A percentile compares a stretch with the other conserved stretches of the same genome.
These are phyloP conservation scores for Mimumesa dahlbomi DNA, from an alignment of 2,888 invertebrate species.

Conservation along the genomic window DNA sequence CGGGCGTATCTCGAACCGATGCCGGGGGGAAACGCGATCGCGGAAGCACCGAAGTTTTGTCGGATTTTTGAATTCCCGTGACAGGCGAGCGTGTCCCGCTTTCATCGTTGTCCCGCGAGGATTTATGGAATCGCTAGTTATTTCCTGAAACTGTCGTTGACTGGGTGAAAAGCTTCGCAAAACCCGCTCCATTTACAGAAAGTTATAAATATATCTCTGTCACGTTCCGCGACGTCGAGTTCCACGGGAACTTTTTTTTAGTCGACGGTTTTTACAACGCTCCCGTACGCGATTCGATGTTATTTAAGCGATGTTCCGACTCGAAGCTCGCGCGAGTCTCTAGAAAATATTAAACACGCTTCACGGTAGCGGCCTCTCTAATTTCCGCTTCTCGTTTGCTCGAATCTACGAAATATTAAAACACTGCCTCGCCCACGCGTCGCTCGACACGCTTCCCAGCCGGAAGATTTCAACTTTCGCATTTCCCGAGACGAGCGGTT, in stretches of 20 bases:
- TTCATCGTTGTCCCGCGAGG: constrained; percentile 12
- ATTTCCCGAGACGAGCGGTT: no score
- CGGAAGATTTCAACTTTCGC: no score
- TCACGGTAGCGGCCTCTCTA: no score
- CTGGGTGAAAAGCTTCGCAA: not conserved
- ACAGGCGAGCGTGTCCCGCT: not conserved
- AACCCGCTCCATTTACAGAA: not conserved
- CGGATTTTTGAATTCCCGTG: constrained; percentile 11
- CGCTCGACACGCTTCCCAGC: no score
- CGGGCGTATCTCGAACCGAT: no score
- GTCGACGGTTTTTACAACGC: not conserved
- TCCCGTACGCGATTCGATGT: no score
- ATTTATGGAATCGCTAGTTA: constrained; percentile 14
- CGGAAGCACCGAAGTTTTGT: not conserved
- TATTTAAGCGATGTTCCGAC: no score
- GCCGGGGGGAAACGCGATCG: constrained; percentile 1
- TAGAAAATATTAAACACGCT: no score
- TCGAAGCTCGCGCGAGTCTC: no score
- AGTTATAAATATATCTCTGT: constrained; percentile 8
- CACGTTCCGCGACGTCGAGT: not conserved
- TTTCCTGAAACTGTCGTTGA: constrained; percentile 13
- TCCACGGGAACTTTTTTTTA: not conserved
- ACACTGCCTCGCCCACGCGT: no score
- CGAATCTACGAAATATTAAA: no score
- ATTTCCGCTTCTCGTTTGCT: no score